Base-by-base conservation (phyloP, 2,888 invertebrate genomes). In the Pollenia labialis region DNA sequence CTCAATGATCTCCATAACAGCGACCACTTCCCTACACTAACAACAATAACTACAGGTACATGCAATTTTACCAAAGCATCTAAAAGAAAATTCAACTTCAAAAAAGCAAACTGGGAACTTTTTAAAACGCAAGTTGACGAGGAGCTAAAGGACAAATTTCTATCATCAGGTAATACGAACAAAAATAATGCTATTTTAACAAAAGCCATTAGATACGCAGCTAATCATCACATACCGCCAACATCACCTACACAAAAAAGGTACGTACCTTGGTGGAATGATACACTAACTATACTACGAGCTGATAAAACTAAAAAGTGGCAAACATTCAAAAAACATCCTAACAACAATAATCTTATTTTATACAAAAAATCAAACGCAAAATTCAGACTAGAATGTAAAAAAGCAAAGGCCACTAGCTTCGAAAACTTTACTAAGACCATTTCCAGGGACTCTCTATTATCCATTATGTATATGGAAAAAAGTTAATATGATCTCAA, bases 1-100 rank as follows among this genome's bases (percentile, higher is more conserved):
- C 16, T 72, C 1, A 23, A 58, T 18, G 72, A 60, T 52, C 42
- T 71, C 1, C 56, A 72, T n/a, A 58, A 58, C n/a, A 75, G 64
- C 40, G 64, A 75, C 7, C 62, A 64, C 8, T 62, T 64, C 7
- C 64, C 52, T 4, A 44, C 14, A 3, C 4, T 52, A 4, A 42
- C 42, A 3, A 52, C 16, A 14, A 2, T 58, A 1, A 32, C 9
- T 12, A 32, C 2, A 14, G 6, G 4, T 44, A 8, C 14, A 2
- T 11, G 40, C 6, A 9, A 14, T 62, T 42, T 8, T n/a, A n/a
- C n/a, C n/a, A n/a, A n/a, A n/a, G n/a, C n/a, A n/a, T n/a, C n/a
- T n/a, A n/a, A n/a, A n/a, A n/a, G n/a, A n/a, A n/a, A n/a, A n/a
- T n/a, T n/a, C n/a, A n/a, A n/a, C n/a, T n/a, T n/a, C n/a, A n/a